Evolutionary conservation across 2,888 invertebrate species (phyloP).

Genomic region (Cylindroiulus punctatus): DNA sequence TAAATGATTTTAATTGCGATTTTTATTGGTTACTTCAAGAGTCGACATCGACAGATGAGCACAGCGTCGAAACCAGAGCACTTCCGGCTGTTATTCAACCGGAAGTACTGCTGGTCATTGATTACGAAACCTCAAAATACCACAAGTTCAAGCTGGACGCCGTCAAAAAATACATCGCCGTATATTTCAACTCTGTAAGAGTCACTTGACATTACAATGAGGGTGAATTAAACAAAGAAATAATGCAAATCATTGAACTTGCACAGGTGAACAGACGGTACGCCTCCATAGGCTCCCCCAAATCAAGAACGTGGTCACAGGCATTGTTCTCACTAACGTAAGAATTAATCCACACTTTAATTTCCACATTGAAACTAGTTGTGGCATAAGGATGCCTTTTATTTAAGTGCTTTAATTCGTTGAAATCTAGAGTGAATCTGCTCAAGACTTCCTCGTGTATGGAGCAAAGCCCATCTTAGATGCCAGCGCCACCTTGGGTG

Average conservation of each 20-base stretch:
- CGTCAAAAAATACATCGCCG: slow-evolving; percentile 21
- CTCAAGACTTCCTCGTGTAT: not conserved
- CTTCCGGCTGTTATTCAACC: slow-evolving; percentile 29
- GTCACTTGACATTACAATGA: not conserved
- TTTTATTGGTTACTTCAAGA: not conserved
- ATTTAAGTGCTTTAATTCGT: not conserved
- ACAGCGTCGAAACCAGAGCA: not conserved
- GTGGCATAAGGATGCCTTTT: too few species aligned
- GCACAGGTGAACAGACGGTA: slow-evolving; percentile 59
- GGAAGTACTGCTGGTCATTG: slow-evolving; percentile 46
- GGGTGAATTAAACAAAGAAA: not conserved
- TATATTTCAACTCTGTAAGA: slow-evolving; percentile 49
- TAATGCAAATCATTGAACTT: not conserved
- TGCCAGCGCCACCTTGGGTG: not conserved
- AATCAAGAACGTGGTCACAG: slow-evolving; percentile 57
- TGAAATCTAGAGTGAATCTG: not conserved
- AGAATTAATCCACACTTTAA: not conserved
- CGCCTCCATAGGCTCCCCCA: slow-evolving; percentile 58
- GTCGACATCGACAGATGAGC: not conserved
- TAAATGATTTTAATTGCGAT: too few species aligned
- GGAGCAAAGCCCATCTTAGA: not conserved
- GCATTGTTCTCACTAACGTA: not conserved
- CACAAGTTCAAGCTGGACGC: slow-evolving; percentile 6
- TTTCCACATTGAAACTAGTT: too few species aligned
- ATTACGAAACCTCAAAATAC: slow-evolving; percentile 13